Evolutionary conservation across 1,140 invertebrate species (phyloP).

Genomic region (Drosophila triauraria): DNA sequence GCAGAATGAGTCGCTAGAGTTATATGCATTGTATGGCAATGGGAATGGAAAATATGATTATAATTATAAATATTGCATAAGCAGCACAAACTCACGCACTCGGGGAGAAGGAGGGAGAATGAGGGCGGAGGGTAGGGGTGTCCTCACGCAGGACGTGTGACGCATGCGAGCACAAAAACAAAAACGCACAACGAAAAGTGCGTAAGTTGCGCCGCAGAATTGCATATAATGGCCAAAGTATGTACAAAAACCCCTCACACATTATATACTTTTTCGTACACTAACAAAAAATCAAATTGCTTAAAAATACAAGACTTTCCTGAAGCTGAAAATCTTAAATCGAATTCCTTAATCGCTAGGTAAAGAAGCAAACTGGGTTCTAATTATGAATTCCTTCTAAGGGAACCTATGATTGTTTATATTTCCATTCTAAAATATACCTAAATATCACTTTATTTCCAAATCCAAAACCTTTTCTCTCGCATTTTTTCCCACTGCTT

Average conservation of each 20-base stretch:
- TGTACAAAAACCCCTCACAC: conserved; percentile 15
- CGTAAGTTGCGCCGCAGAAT: conserved; percentile 65
- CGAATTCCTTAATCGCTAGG: not conserved
- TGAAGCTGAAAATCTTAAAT: not conserved
- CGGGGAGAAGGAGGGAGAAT: not conserved
- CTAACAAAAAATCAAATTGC: not conserved
- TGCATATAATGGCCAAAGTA: conserved; percentile 55
- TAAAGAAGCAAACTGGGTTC: not conserved
- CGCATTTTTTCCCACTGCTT: not conserved
- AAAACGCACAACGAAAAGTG: conserved; percentile 71
- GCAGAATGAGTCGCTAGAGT: conserved; percentile 47
- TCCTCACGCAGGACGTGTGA: conserved; percentile 57
- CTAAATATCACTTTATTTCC: no score
- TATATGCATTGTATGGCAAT: conserved; percentile 45
- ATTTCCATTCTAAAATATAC: no score
- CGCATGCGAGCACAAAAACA: conserved; percentile 72
- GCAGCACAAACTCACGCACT: conserved; percentile 47
- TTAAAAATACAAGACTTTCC: not conserved
- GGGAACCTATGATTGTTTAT: not conserved
- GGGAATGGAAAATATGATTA: conserved; percentile 60
- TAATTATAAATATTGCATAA: conserved; percentile 70
- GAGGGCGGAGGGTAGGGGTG: conserved; percentile 1
- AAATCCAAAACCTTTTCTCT: not conserved
- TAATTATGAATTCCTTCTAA: not conserved
- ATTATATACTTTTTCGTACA: conserved; percentile 17